Conservation (phyloP, 2,797 vertebrate species). For the Glossophaga mutica region DNA sequence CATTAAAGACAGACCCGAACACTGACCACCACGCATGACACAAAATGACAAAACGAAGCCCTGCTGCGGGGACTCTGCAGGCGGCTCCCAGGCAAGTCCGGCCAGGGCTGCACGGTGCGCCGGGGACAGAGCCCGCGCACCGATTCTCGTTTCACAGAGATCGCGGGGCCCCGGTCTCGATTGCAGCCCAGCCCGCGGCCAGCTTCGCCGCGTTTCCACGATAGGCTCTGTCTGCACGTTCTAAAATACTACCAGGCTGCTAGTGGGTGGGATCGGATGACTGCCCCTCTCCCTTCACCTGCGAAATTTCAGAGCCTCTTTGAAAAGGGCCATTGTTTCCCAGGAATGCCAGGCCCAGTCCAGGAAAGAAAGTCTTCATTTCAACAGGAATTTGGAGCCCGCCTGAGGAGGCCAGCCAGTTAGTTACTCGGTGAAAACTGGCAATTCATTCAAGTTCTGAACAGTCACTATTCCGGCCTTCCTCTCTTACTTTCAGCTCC, state of each 20-base stretch:
- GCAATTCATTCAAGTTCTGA: slow-evolving; percentile 79
- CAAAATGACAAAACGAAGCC: background rate
- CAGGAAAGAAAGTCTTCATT: slow-evolving; percentile 95
- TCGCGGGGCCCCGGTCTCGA: slow-evolving; percentile 63
- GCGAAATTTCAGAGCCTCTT: slow-evolving; percentile 93
- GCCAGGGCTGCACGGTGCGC: background rate
- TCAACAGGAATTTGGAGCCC: slow-evolving; percentile 96
- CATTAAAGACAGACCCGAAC: background rate
- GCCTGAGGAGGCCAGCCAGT: slow-evolving; percentile 88
- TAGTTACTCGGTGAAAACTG: slow-evolving; percentile 81
- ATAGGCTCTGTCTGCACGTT: slow-evolving; percentile 78
- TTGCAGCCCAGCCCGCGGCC: slow-evolving; percentile 71
- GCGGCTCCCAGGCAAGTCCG: background rate
- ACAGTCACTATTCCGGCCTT: slow-evolving; percentile 65
- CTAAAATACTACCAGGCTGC: slow-evolving; percentile 79
- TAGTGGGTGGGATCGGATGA: slow-evolving; percentile 86
- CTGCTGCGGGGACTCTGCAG: background rate
- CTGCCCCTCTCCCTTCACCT: slow-evolving; percentile 94
- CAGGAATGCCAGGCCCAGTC: slow-evolving; percentile 90
- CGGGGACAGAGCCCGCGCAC: slow-evolving; percentile 55
- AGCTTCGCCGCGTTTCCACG: slow-evolving; percentile 74
- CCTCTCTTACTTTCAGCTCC: slow-evolving; percentile 60
- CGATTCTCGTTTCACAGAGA: slow-evolving; percentile 63
- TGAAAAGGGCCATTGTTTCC: slow-evolving; percentile 97
- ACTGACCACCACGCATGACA: background rate